Evolutionary conservation across 2,888 invertebrate species (phyloP).

Genomic region (Lissocephala sabroskyi): DNA sequence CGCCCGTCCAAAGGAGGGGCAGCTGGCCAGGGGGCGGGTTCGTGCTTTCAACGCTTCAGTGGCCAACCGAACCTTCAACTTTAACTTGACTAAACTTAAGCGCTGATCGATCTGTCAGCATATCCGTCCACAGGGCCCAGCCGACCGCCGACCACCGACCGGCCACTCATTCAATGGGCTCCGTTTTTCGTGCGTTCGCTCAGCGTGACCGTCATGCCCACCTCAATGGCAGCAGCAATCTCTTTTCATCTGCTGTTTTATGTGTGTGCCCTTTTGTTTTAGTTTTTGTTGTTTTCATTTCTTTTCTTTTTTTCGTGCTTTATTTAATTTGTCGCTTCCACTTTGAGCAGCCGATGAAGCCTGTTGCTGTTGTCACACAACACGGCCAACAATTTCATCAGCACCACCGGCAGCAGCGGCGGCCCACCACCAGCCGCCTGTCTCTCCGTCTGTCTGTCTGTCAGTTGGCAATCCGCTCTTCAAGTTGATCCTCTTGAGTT

Average conservation of each 20-base stretch:
- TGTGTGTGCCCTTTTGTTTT: conserved; percentile 38
- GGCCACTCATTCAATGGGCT: conserved; percentile 30
- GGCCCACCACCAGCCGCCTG: too few species aligned
- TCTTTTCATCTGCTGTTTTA: conserved; percentile 29
- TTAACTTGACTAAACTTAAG: conserved; percentile 31
- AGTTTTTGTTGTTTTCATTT: conserved; percentile 16
- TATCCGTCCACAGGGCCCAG: too few species aligned
- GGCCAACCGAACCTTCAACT: conserved; percentile 50
- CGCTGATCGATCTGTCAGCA: conserved; percentile 15
- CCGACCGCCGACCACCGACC: too few species aligned
- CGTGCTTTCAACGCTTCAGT: conserved; percentile 3
- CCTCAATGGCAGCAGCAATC: conserved; percentile 30
- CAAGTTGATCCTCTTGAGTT: conserved; percentile 23
- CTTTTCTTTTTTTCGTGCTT: conserved; percentile 32
- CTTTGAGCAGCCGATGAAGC: conserved; percentile 18
- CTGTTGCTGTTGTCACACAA: conserved; percentile 40
- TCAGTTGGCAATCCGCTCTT: neutral
- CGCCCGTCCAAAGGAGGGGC: too few species aligned
- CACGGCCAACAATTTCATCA: conserved; percentile 62
- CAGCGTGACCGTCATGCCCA: conserved; percentile 68
- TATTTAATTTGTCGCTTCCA: conserved; percentile 54
- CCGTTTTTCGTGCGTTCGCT: conserved; percentile 54
- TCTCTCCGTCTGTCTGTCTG: conserved; percentile 1
- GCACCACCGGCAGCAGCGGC: conserved; percentile 28
- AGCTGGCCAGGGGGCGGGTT: neutral